Evolutionary conservation across 2,113 vertebrate genomes (phyloP).

Genomic region (Phrynocephalus versicolor): DNA sequence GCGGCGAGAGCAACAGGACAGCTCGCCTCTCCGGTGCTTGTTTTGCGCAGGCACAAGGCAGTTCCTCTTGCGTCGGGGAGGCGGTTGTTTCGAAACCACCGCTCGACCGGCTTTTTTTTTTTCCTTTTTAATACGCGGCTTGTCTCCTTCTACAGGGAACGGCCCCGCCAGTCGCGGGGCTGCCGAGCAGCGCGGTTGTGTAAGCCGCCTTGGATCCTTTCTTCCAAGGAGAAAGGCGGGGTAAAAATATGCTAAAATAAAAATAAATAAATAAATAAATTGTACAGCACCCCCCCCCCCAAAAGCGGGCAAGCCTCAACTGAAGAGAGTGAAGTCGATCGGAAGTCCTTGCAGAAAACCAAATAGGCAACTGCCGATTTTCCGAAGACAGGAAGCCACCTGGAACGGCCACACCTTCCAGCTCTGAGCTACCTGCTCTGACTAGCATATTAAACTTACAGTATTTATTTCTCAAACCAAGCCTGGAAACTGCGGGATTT

Average conservation of each 20-base stretch:
- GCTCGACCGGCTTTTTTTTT: too few relatives aligned
- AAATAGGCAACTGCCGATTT: background rate
- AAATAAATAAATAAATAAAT: background rate
- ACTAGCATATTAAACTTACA: too few relatives aligned
- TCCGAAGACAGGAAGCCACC: background rate
- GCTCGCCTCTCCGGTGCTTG: slow-evolving; percentile 20
- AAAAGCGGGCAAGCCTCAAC: background rate
- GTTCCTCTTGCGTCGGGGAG: background rate
- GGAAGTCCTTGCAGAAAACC: too few relatives aligned
- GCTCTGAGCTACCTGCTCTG: too few relatives aligned
- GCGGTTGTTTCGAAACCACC: slow-evolving; percentile 26
- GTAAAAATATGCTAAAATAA: too few relatives aligned
- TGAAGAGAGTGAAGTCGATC: background rate
- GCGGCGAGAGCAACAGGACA: background rate
- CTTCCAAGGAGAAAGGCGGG: too few relatives aligned
- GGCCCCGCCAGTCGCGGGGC: slow-evolving; percentile 68
- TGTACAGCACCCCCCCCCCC: too few relatives aligned
- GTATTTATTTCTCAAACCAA: too few relatives aligned
- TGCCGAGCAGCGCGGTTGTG: slow-evolving; percentile 61
- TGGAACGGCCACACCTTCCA: background rate
- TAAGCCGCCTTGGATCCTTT: slow-evolving; percentile 48
- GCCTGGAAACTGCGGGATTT: too few relatives aligned
- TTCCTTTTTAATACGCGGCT: slow-evolving; percentile 70
- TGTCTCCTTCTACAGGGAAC: slow-evolving; percentile 75
- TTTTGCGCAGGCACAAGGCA: background rate